phyloP scores from a whole-genome alignment of 2,113 vertebrate genomes.

The Aleadryas rufinucha region DNA sequence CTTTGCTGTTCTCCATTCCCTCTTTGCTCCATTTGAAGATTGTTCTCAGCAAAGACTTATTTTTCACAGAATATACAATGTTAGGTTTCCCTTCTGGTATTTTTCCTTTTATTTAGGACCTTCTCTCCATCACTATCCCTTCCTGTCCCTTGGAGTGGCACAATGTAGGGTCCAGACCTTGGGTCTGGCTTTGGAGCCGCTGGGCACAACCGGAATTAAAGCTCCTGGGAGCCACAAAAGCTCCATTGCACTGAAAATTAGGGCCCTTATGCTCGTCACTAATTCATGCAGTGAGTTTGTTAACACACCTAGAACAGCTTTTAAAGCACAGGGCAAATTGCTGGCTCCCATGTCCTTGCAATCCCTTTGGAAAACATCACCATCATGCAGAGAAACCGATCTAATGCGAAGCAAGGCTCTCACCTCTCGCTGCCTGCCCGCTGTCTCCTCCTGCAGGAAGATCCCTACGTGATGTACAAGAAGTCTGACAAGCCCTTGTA shows the following conservation, averaged over 20 bases:
- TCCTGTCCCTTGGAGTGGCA: background rate
- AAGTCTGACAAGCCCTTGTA: constrained; percentile 97
- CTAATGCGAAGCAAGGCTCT: background rate
- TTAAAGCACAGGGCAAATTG: background rate
- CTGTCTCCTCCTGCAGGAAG: constrained; percentile 80
- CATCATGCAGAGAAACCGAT: background rate
- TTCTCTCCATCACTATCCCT: background rate
- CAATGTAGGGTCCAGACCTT: background rate
- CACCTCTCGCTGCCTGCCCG: background rate
- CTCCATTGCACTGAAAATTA: background rate
- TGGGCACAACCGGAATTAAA: background rate
- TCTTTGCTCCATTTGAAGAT: background rate
- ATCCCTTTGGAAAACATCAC: background rate
- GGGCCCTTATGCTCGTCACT: background rate
- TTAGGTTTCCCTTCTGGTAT: background rate
- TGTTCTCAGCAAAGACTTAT: background rate
- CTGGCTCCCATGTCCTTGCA: background rate
- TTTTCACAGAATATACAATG: background rate
- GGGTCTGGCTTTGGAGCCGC: background rate
- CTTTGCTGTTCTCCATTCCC: background rate
- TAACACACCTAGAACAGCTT: background rate
- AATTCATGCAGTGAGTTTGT: background rate
- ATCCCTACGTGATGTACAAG: constrained; percentile 97
- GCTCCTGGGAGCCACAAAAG: background rate
- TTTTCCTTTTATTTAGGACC: background rate